A percentile compares a stretch with the other conserved stretches of the same genome.
phyloP scores from a whole-genome alignment of 2,888 invertebrate genomes.

The Globia sparganii region DNA sequence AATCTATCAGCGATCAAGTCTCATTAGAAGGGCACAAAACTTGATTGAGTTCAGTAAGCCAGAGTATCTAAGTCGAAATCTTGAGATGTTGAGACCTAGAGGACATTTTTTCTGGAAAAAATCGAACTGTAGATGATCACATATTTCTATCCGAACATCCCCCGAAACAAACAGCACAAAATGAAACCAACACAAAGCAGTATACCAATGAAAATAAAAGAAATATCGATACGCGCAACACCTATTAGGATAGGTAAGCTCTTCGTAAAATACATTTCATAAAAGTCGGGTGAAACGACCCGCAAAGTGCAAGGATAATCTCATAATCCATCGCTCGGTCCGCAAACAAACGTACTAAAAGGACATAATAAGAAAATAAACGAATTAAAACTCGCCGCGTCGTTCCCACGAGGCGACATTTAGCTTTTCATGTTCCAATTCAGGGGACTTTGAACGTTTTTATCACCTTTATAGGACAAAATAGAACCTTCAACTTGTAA shows the following conservation, averaged over 20 bases:
- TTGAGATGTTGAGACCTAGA: background rate
- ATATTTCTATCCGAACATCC: background rate
- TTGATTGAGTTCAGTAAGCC: background rate
- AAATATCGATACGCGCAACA: slow-evolving; percentile 7
- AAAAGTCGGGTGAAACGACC: slow-evolving; percentile 56
- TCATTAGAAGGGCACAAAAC: slow-evolving; percentile 4
- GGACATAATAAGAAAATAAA: slow-evolving; percentile 79
- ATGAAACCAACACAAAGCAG: background rate
- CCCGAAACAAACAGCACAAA: background rate
- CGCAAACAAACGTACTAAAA: slow-evolving; percentile 70
- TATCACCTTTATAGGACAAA: slow-evolving; percentile 38
- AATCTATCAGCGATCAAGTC: slow-evolving; percentile 6
- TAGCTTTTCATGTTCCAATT: slow-evolving; percentile 65
- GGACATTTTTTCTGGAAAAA: background rate
- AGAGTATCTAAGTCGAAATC: background rate
- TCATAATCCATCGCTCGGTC: slow-evolving; percentile 76
- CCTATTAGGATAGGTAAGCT: slow-evolving; percentile 32
- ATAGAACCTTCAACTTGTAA: slow-evolving; percentile 12
- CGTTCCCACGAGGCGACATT: slow-evolving; percentile 83
- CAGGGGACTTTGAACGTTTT: slow-evolving; percentile 65
- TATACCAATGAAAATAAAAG: slow-evolving; percentile 10
- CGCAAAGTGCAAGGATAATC: slow-evolving; percentile 80
- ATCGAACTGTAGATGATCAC: background rate
- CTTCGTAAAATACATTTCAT: slow-evolving; percentile 41
- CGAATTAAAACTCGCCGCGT: slow-evolving; percentile 76